Base-by-base conservation (phyloP, 2,797 vertebrate species). In the Danionella dracula region DNA sequence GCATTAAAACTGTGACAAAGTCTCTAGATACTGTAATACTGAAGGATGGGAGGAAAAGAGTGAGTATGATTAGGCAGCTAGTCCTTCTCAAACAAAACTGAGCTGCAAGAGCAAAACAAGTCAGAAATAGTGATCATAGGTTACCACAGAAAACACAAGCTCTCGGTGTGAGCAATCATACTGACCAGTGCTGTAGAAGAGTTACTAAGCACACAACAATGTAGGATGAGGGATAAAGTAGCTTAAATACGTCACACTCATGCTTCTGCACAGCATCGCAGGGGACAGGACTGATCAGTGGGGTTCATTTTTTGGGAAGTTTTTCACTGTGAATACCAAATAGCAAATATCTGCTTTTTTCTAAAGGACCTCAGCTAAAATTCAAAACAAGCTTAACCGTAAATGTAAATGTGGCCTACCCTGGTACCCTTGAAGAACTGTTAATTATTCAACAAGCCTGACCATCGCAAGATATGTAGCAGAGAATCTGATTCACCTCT, bases 1-100 rank as follows among this genome's bases (percentile, higher is more conserved):
- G 85, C 87, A 86, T 85, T 87, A 85, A 92, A 94, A 93, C 92
- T 94, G 93, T 94, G 94, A 96, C 87, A 88, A 79, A 80, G 83
- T 89, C 75, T 68, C 46, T 82, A 86, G 82, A 90, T 88, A 90
- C 84, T 92, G 88, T 90, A 90, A 86, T 62, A 78, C 38, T 35
- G 59, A 67, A 72, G 55, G 34, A 40, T 54, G 55, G 44, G 10
- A 57, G 27, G 31, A 65, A 27, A 27, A 32, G 68, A 38, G 73
- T 82, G 78, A 81, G 79, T 69, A 67, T 77, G 67, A 77, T 64
- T 41, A 69, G 72, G 79, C 78, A 76, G 66, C 31, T 53, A 16
- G 8, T 21, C 50, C 15, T 13, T 42, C 11, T 60, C n/a, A 59
- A 55, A 59, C 32, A 38, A 20, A 42, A 50, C 21, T 51, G 27